Base-by-base conservation (phyloP, 1,140 invertebrate genomes). In the Heliconius eleuchia region DNA sequence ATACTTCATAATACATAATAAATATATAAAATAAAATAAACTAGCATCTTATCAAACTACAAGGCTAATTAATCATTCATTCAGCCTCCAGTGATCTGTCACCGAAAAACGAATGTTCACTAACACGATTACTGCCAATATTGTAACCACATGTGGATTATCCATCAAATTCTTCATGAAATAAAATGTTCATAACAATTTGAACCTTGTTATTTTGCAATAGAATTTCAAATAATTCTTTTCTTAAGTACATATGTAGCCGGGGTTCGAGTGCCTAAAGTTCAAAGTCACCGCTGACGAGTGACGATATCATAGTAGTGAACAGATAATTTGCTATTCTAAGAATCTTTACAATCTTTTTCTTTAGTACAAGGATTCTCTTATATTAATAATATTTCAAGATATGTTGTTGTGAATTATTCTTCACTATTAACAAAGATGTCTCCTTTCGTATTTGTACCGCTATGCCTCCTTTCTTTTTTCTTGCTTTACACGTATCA, bases 251-350 rank as follows among this genome's bases (percentile, higher is more conserved):
- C 34, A 7, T 0, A 37, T 1, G 13, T 70, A 9, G 13, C 77
- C 84, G 78, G 78, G 82, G 76, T 82, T 83, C 79, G 79, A 82
- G 71, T 85, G 84, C 84, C 83, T 83, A 82, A 84, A 87, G 85
- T 88, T 88, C 87, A 90, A 90, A 90, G 88, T 89, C 88, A 90
- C 87, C 88, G 88, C 84, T 87, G 75, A 50, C 60, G 27, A 66
- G 27, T 66, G 60, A 66, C 79, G 82, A 82, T 77, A 77, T 80
- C 42, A 77, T 80, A 78, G 76, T 79, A 79, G 76, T 76, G 78
- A 60, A 57, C 39, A 71, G 79, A 80, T 80, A 76, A 77, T 77
- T 80, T 52, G 42, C 42, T 23, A 34, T 77, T 80, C 79, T 66
- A 77, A 77, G 79, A 80, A 74, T 74, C 16, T 60, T 80, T 55